Conservation (phyloP, 2,888 invertebrate genomes). For the Suillia variegata region DNA sequence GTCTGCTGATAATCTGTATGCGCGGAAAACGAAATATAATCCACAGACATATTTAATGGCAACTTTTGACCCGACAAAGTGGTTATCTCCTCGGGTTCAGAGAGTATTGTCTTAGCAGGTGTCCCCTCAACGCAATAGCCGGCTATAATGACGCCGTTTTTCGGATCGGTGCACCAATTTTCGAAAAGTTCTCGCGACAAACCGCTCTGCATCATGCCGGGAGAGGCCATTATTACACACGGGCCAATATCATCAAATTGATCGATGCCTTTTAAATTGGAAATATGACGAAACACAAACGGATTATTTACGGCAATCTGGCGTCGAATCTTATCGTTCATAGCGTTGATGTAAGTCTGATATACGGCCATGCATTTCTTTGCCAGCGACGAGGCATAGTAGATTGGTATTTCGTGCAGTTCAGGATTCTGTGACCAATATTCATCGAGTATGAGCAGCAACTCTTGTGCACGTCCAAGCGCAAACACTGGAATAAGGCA, state of each 20-base stretch:
- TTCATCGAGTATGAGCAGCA: slow-evolving; percentile 93
- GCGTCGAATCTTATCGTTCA: slow-evolving; percentile 96
- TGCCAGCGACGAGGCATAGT: slow-evolving; percentile 98
- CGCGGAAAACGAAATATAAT: slow-evolving; percentile 99
- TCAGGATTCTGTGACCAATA: slow-evolving; percentile 86
- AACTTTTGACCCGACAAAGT: slow-evolving; percentile 95
- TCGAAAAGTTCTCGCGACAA: slow-evolving; percentile 96
- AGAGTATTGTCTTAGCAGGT: too few species aligned
- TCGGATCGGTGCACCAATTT: slow-evolving; percentile 97
- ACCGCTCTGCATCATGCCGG: slow-evolving; percentile 99
- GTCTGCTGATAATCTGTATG: slow-evolving; percentile 79
- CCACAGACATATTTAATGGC: slow-evolving; percentile 95
- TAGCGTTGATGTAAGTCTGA: slow-evolving; percentile 98
- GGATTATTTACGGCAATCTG: slow-evolving; percentile 99
- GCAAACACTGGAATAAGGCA: slow-evolving; percentile 99
- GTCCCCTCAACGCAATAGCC: slow-evolving; percentile 69
- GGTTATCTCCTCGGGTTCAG: slow-evolving; percentile 94
- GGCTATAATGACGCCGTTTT: slow-evolving; percentile 98
- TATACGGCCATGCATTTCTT: slow-evolving; percentile 99
- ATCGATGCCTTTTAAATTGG: slow-evolving; percentile 91
- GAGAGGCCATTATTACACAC: slow-evolving; percentile 99
- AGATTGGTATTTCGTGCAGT: slow-evolving; percentile 97
- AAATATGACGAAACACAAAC: slow-evolving; percentile 97
- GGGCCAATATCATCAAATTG: slow-evolving; percentile 99
- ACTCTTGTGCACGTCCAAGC: slow-evolving; percentile 94